Conservation (phyloP, 2,888 invertebrate genomes). For the Pterostichus madidus region DNA sequence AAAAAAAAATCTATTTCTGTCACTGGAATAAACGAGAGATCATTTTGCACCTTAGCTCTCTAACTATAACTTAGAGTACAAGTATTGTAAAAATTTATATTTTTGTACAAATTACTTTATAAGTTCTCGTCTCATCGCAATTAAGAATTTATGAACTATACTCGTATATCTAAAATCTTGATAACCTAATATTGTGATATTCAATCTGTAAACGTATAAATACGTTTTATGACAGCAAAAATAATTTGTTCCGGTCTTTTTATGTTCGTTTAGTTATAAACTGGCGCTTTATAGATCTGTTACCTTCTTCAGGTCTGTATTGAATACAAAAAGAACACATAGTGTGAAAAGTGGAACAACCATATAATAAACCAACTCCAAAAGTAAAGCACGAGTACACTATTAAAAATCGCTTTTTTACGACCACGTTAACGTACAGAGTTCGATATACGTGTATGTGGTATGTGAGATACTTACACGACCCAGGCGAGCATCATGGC, state of each 20-base stretch:
- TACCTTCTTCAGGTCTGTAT: background rate
- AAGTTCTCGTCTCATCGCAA: too few species aligned
- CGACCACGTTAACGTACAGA: conserved; percentile 3
- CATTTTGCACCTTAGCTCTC: too few species aligned
- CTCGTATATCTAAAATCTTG: too few species aligned
- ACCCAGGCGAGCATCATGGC: conserved; percentile 10
- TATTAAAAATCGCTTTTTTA: conserved; percentile 38
- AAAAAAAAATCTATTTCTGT: too few species aligned
- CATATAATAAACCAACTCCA: conserved; percentile 20
- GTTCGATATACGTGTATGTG: background rate
- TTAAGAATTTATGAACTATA: too few species aligned
- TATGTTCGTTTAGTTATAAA: conserved; percentile 29
- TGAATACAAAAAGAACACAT: conserved; percentile 29
- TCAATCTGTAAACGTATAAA: background rate
- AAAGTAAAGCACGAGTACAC: conserved; percentile 12
- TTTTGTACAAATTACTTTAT: too few species aligned
- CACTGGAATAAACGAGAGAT: too few species aligned
- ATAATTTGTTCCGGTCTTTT: conserved; percentile 9
- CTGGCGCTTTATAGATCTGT: conserved; percentile 4
- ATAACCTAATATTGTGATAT: too few species aligned
- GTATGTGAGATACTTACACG: conserved; percentile 33
- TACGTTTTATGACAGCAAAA: background rate
- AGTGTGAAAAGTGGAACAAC: conserved; percentile 41
- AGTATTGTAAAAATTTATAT: too few species aligned
- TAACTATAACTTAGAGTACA: too few species aligned